Evolutionary conservation across 2,888 invertebrate species (phyloP).

Genomic region (Meghimatium bilineatum): DNA sequence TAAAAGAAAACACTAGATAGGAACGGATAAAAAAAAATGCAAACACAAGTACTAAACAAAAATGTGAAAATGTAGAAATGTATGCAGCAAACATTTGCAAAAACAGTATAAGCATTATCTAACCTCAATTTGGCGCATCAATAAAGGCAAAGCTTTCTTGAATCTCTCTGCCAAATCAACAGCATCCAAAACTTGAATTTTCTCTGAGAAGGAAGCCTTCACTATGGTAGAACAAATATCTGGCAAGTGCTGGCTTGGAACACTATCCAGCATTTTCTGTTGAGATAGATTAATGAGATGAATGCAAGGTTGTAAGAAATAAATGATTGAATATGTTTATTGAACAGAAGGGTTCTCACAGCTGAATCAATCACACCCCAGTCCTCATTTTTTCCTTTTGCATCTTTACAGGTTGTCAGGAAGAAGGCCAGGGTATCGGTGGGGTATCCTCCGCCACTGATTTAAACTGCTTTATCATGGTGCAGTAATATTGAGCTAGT

Average conservation of each 20-base stretch:
- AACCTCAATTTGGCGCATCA: constrained; percentile 78
- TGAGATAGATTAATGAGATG: not conserved
- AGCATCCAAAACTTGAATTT: constrained; percentile 78
- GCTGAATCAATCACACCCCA: too few species aligned
- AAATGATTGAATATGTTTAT: not conserved
- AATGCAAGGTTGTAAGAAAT: not conserved
- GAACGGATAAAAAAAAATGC: too few species aligned
- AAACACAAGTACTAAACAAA: too few species aligned
- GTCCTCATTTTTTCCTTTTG: too few species aligned
- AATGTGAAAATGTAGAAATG: too few species aligned
- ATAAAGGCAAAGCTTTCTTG: constrained; percentile 77
- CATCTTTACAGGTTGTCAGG: too few species aligned
- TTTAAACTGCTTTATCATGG: too few species aligned
- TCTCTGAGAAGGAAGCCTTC: constrained; percentile 78
- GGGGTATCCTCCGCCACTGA: too few species aligned
- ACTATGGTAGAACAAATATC: constrained; percentile 78
- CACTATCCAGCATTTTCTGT: constrained; percentile 77
- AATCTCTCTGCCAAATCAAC: constrained; percentile 78
- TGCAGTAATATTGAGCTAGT: too few species aligned
- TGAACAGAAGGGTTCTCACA: too few species aligned
- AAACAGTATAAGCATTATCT: not conserved
- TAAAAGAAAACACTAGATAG: too few species aligned
- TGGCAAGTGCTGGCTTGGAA: constrained; percentile 78
- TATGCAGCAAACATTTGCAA: not conserved
- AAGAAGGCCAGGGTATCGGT: too few species aligned